phyloP scores from a whole-genome alignment of 37 sponge, comb jelly and placozoan genomes.

The Ianthella basta region DNA sequence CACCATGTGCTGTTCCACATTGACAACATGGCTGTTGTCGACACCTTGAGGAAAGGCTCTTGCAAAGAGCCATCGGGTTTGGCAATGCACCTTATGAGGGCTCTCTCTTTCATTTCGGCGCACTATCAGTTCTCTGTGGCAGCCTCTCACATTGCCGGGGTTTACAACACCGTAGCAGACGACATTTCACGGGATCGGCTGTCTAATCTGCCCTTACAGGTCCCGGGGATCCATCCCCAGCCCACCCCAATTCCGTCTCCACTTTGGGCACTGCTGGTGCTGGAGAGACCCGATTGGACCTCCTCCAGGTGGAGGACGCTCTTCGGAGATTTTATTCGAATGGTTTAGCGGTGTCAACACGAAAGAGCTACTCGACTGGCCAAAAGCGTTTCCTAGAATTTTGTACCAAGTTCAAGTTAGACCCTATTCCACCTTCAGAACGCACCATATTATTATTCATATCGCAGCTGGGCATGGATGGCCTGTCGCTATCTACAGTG shows the following conservation, averaged over 20 bases:
- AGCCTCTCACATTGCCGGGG: neutral
- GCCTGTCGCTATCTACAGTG: neutral
- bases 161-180: neutral
- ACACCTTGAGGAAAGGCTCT: neutral
- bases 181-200: neutral
- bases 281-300: conserved; percentile 3
- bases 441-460: neutral
- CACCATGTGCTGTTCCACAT: neutral
- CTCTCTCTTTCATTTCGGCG: neutral
- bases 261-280: neutral
- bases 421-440: neutral
- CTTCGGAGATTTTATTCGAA: neutral
- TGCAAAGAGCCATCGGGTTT: neutral
- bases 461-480: neutral
- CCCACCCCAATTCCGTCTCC: neutral
- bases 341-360: neutral
- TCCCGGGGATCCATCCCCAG: neutral
- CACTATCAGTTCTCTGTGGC: neutral
- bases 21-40: neutral
- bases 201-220: neutral
- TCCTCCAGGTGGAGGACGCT: neutral
- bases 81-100: neutral
- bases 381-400: neutral
- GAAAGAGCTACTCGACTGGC: neutral
- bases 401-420: neutral